phyloP scores from a whole-genome alignment of 2,888 invertebrate genomes.

The Neelides folsomi region DNA sequence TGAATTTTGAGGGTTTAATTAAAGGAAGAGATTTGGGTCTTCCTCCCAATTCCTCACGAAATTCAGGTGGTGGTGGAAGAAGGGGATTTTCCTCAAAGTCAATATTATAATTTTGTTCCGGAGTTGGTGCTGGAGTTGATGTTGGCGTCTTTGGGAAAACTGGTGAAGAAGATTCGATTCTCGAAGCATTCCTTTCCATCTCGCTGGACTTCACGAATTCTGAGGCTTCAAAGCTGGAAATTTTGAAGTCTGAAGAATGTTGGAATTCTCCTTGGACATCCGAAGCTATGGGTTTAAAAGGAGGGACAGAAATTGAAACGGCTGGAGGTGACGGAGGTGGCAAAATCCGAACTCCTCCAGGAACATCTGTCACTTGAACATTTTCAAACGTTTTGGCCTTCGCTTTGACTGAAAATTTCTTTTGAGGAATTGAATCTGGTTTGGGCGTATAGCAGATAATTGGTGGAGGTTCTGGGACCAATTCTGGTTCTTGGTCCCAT shows the following conservation, averaged over 20 bases:
- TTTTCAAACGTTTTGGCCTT: slow-evolving; percentile 24
- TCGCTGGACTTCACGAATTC: no score
- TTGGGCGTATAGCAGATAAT: slow-evolving; percentile 53
- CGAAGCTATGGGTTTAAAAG: no score
- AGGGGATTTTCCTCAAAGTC: not conserved
- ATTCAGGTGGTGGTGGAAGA: not conserved
- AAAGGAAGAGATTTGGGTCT: slow-evolving; percentile 41
- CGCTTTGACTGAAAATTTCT: slow-evolving; percentile 17
- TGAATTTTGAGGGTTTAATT: slow-evolving; percentile 52
- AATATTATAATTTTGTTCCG: not conserved
- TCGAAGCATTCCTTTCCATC: no score
- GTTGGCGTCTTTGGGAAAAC: not conserved
- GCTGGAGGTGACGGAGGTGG: slow-evolving; percentile 8
- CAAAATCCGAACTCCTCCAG: slow-evolving; percentile 21
- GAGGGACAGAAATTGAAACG: not conserved
- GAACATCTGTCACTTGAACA: slow-evolving; percentile 6
- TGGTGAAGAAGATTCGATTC: not conserved
- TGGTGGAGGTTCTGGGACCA: slow-evolving; percentile 52
- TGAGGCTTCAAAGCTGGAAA: no score
- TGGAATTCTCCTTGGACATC: no score
- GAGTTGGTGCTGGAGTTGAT: slow-evolving; percentile 1
- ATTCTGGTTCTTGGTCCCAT: not conserved
- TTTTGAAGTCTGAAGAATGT: no score
- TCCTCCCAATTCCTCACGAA: slow-evolving; percentile 10
- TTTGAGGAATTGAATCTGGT: slow-evolving; percentile 27